Base-by-base conservation (phyloP, 2,888 invertebrate species). In the Gastracanthus pulcherrimus region DNA sequence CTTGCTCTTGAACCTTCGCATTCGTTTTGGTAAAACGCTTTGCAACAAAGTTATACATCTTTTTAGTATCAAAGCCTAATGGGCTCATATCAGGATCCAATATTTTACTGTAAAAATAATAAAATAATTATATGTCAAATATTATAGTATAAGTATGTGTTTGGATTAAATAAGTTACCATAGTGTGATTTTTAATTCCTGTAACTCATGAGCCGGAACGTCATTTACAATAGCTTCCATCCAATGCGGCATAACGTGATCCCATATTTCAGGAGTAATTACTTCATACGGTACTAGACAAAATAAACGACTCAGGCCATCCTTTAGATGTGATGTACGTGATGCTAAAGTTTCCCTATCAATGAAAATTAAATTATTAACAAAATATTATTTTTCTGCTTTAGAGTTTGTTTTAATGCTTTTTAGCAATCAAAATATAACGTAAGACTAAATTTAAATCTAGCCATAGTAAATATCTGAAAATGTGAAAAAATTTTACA, bases 161-260 rank as follows among this genome's bases (percentile, higher is more conserved):
- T 51, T n/a, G 19, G 31, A 3, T 19, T 38, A 55, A 5, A 19
- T 38, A 29, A 80, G 75, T 85, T 87, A 95, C 95, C 94, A 94
- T 51, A 96, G 93, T 41, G 97, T 94, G 83, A 97, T 95, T 92
- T 97, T 96, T 19, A 98, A 92, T 89, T 98, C 97, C 69, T 94
- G 92, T 60, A 97, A 92, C 88, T 98, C 98, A 90, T 97, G 96
- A 90, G 97, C 97, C 0, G 97, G 97, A 0, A 98, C 97, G 89
- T 98, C 97, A 82, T 96, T 96, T 71, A 97, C 97, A 85, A 99
- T 97, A 0, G 98, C 98, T 92, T 99, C 98, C 96, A 99, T 96
- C 99, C 99, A 99, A 87, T 97, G 96, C 0, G 99, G 99, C 98
- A 99, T 99, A 29, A 99, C 98, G 90, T 96, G 96, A 90, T 98